Evolutionary conservation across 2,888 invertebrate species (phyloP).

Genomic region (Gastracanthus pulcherrimus): DNA sequence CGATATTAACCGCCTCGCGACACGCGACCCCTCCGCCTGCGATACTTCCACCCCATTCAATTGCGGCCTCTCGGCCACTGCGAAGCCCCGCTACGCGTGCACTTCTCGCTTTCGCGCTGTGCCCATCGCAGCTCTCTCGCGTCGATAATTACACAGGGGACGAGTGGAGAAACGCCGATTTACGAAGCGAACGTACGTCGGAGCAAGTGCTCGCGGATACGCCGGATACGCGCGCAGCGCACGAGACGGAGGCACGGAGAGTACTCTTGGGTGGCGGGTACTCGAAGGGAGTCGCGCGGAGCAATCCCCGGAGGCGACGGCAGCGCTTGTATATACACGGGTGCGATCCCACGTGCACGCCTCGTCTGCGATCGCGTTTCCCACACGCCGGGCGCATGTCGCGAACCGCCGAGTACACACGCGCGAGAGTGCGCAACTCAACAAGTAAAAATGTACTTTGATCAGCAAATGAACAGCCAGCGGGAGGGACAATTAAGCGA

Average conservation of each 20-base stretch:
- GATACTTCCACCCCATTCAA: conserved; percentile 58
- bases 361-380: conserved; percentile 22
- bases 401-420: not conserved
- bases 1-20: conserved; percentile 72
- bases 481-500: conserved; percentile 1
- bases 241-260: too few relatives aligned
- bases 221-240: too few relatives aligned
- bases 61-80: conserved; percentile 11
- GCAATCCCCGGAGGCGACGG: conserved; percentile 28
- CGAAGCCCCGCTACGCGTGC: not conserved
- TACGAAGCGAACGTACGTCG: too few relatives aligned
- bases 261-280: too few relatives aligned
- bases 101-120: too few relatives aligned
- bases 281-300: too few relatives aligned
- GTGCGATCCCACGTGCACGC: not conserved
- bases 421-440: not conserved
- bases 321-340: not conserved
- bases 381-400: conserved; percentile 34
- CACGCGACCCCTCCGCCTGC: conserved; percentile 69
- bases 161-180: too few relatives aligned
- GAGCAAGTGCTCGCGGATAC: too few relatives aligned
- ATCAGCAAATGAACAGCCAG: conserved; percentile 23
- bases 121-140: too few relatives aligned
- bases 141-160: too few relatives aligned
- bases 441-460: conserved; percentile 37